Percentiles rank a stretch among this genome's conserved stretches.
These are phyloP conservation scores for Athetis lepigone DNA, from an alignment of 2,888 invertebrate species.

Conservation along the genomic window DNA sequence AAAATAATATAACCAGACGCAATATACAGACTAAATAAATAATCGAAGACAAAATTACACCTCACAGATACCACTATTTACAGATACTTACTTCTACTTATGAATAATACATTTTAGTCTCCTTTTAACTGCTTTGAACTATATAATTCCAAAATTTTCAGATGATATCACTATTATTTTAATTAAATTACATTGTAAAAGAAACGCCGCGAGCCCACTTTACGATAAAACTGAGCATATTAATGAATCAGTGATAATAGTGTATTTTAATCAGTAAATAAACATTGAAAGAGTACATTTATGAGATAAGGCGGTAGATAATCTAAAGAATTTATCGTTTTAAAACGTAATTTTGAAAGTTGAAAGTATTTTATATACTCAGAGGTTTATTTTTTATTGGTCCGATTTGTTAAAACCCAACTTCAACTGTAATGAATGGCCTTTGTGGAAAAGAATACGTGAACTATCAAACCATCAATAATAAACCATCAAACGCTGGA, in stretches of 20 bases:
- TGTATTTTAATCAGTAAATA: constrained; percentile 59
- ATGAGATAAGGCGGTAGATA: constrained; percentile 16
- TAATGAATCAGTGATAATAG: constrained; percentile 61
- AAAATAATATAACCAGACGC: no score
- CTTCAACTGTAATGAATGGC: no score
- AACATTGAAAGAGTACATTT: constrained; percentile 28
- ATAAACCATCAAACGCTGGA: no score
- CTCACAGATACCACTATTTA: no score
- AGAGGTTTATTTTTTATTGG: no score
- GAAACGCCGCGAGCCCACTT: constrained; percentile 1
- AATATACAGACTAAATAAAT: no score
- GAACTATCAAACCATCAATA: no score
- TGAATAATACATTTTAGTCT: neutral
- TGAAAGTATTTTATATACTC: neutral
- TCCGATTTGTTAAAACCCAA: no score
- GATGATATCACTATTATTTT: neutral
- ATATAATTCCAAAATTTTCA: neutral
- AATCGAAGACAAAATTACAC: no score
- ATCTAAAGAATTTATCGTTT: constrained; percentile 15
- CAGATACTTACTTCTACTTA: no score
- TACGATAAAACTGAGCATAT: constrained; percentile 39
- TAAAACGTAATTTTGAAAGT: neutral
- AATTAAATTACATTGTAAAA: constrained; percentile 1
- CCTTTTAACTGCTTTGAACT: neutral
- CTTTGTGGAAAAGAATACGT: no score